Evolutionary conservation across 2,797 vertebrate genomes (phyloP).

Genomic region (Phylloscopus collybita): DNA sequence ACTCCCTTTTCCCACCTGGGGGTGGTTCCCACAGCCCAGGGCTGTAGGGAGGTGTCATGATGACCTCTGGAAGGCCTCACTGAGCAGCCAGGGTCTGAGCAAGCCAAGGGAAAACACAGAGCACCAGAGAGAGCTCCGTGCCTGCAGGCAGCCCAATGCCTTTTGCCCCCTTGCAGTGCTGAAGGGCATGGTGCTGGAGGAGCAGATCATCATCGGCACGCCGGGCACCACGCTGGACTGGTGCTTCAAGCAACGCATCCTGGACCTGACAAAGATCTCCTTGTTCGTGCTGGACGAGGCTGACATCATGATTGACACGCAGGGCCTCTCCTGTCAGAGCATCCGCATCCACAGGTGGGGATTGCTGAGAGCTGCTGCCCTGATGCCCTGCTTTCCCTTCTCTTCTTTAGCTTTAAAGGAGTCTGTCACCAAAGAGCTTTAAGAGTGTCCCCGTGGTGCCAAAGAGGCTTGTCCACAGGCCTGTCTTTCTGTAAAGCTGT

Average conservation of each 20-base stretch:
- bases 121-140: accelerated
- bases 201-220: conserved; percentile 80
- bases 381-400: not conserved
- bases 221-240: conserved; percentile 80
- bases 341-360: conserved; percentile 77
- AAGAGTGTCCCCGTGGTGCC: not conserved
- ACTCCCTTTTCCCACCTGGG: not conserved
- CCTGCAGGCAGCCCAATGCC: too few species aligned
- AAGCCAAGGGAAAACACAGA: accelerated
- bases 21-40: not conserved
- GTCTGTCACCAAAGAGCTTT: not conserved
- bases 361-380: accelerated
- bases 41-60: not conserved
- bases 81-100: not conserved
- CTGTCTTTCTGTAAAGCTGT: accelerated
- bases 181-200: conserved; percentile 13
- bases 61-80: not conserved
- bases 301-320: conserved; percentile 78
- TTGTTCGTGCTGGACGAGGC: conserved; percentile 82
- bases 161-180: not conserved
- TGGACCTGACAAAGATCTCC: conserved; percentile 66
- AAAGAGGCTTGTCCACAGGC: not conserved
- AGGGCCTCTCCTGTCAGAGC: conserved; percentile 78
- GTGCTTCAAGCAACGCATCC: conserved; percentile 76
- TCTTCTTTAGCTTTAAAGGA: not conserved